phyloP scores from a whole-genome alignment of 2,888 invertebrate species.

The Conistra vaccinii region DNA sequence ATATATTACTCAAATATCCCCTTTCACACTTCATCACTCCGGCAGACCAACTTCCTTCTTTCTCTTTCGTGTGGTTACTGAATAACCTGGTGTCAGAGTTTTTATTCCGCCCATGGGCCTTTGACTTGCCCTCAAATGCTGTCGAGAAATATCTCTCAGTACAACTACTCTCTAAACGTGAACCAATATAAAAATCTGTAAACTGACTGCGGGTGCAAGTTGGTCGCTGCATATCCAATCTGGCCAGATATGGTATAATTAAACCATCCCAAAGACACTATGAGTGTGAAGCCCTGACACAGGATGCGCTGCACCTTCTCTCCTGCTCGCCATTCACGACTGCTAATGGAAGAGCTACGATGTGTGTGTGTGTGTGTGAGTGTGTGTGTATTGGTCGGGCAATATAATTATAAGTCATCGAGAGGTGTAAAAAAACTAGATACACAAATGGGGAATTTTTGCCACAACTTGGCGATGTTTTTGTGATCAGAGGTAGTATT shows the following conservation, averaged over 20 bases:
- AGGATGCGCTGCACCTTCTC: not conserved
- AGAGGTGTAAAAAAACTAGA: not conserved
- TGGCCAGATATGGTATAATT: not conserved
- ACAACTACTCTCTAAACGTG: no score
- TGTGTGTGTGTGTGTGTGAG: no score
- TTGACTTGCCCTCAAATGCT: no score
- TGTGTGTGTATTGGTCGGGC: no score
- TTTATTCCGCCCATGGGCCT: no score
- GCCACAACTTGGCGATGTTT: not conserved
- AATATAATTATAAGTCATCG: not conserved
- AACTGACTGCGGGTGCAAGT: no score
- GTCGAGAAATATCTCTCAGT: no score
- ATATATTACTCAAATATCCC: not conserved
- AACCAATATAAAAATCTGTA: not conserved
- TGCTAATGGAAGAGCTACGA: not conserved
- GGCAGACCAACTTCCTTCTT: no score
- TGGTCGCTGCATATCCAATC: no score
- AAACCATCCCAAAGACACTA: not conserved
- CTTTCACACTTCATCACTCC: not conserved
- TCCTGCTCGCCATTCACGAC: no score
- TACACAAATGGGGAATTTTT: not conserved
- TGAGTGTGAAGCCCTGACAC: not conserved
- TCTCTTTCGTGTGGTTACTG: no score
- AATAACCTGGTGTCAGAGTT: no score
- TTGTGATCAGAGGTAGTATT: not conserved